Percentiles rank a stretch among this genome's conserved stretches.
Conservation (phyloP, 1,140 invertebrate species). For the Oscheius sp. region DNA sequence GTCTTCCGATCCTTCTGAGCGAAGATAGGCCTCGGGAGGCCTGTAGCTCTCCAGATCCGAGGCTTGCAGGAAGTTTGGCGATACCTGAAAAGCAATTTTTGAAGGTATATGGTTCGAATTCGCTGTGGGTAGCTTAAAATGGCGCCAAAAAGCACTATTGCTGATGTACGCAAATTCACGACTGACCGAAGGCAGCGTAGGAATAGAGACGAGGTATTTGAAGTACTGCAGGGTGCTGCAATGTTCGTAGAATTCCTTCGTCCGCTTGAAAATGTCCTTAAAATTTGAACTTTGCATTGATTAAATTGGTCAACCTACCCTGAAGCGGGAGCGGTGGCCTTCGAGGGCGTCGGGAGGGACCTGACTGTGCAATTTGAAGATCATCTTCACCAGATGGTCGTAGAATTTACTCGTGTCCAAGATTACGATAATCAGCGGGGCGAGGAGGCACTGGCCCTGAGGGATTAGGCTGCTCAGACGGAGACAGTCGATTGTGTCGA, state of each 20-base stretch:
- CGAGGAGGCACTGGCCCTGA: slow-evolving; percentile 88
- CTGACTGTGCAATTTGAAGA: slow-evolving; percentile 89
- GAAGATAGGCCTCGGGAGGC: slow-evolving; percentile 85
- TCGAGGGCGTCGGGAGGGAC: slow-evolving; percentile 82
- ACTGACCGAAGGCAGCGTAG: slow-evolving; percentile 81
- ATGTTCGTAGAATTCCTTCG: slow-evolving; percentile 88
- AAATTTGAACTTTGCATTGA: not conserved
- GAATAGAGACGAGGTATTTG: slow-evolving; percentile 88
- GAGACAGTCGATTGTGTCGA: slow-evolving; percentile 86
- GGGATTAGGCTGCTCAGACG: slow-evolving; percentile 94
- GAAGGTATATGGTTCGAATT: not conserved
- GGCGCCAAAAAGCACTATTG: not conserved
- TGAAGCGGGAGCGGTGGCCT: slow-evolving; percentile 86
- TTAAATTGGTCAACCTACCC: slow-evolving; percentile 50
- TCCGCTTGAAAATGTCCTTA: slow-evolving; percentile 77
- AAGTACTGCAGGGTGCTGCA: slow-evolving; percentile 94
- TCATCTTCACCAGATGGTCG: slow-evolving; percentile 89
- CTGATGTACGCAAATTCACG: too few relatives aligned
- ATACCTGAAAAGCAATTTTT: too few relatives aligned
- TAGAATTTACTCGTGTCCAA: slow-evolving; percentile 90
- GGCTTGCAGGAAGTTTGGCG: slow-evolving; percentile 91
- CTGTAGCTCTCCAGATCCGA: slow-evolving; percentile 87
- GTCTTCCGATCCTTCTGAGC: slow-evolving; percentile 66
- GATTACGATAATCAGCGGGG: slow-evolving; percentile 93
- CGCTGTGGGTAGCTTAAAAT: not conserved